These are phyloP conservation scores for Pygmarrhopalites habei DNA, from an alignment of 1,140 invertebrate species.

Conservation along the genomic window DNA sequence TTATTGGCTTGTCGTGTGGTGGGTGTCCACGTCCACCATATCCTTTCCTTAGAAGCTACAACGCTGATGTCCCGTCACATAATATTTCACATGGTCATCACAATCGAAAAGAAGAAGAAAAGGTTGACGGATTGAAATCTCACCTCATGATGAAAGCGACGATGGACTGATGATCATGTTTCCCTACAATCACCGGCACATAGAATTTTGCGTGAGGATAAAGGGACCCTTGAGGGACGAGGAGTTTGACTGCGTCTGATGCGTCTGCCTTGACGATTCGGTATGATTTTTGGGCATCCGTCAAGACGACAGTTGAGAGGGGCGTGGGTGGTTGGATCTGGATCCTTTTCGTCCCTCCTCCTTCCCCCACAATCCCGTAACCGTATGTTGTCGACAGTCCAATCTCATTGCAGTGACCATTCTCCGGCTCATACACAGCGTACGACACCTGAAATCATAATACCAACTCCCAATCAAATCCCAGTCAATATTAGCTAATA, in stretches of 20 bases:
- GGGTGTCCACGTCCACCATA: too few relatives aligned
- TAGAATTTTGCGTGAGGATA: conserved; percentile 81
- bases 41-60: too few relatives aligned
- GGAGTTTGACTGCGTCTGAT: conserved; percentile 60
- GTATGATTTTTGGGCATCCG: conserved; percentile 67
- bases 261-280: conserved; percentile 69
- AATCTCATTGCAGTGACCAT: conserved; percentile 40
- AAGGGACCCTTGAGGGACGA: conserved; percentile 76
- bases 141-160: conserved; percentile 75
- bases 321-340: conserved; percentile 69
- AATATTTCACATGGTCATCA: too few relatives aligned
- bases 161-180: conserved; percentile 50
- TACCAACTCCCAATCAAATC: too few relatives aligned
- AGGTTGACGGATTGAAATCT: conserved; percentile 40
- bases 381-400: conserved; percentile 37
- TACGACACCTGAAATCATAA: conserved; percentile 65
- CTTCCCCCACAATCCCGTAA: conserved; percentile 52
- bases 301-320: conserved; percentile 61
- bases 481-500: too few relatives aligned
- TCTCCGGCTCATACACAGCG: conserved; percentile 66
- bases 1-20: too few relatives aligned
- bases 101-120: too few relatives aligned
- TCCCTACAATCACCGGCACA: conserved; percentile 70
- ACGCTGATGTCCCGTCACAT: too few relatives aligned
- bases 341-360: conserved; percentile 53